phyloP scores from a whole-genome alignment of 1,140 invertebrate genomes.

The Pogonomyrmex californicus region DNA sequence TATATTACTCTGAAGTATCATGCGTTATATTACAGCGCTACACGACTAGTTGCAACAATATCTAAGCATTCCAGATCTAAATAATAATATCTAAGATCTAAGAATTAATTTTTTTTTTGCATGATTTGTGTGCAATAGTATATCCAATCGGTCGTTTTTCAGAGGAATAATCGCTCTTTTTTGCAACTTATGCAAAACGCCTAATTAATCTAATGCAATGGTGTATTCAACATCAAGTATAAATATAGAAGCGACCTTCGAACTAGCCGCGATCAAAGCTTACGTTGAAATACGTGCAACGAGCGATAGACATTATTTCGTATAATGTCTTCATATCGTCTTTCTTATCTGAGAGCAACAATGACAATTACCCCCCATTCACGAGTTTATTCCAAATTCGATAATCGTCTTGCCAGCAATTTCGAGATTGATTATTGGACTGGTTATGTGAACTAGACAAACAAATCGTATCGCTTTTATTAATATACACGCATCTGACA shows the following conservation, averaged over 20 bases:
- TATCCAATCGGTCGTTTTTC: not conserved
- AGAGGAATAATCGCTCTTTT: not conserved
- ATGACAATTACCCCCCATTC: conserved; percentile 4
- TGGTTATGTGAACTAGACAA: conserved; percentile 1
- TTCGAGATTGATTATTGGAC: not conserved
- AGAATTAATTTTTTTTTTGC: not conserved
- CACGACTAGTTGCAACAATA: not conserved
- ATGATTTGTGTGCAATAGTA: not conserved
- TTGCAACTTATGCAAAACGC: not conserved
- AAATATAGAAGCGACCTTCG: conserved; percentile 37
- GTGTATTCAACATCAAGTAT: conserved; percentile 7
- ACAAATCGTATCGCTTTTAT: not conserved
- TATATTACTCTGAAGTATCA: not conserved
- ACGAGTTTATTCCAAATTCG: conserved; percentile 23
- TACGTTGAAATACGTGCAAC: not conserved
- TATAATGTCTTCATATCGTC: not conserved
- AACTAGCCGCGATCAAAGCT: not conserved
- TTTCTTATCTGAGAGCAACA: conserved; percentile 6
- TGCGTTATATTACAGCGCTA: no score
- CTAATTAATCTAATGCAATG: not conserved
- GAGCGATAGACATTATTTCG: not conserved
- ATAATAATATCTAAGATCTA: not conserved
- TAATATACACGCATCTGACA: not conserved
- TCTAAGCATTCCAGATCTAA: not conserved
- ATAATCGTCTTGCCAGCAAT: not conserved